Conservation (phyloP, 2,888 invertebrate species). For the Hydropsyche betteni region DNA sequence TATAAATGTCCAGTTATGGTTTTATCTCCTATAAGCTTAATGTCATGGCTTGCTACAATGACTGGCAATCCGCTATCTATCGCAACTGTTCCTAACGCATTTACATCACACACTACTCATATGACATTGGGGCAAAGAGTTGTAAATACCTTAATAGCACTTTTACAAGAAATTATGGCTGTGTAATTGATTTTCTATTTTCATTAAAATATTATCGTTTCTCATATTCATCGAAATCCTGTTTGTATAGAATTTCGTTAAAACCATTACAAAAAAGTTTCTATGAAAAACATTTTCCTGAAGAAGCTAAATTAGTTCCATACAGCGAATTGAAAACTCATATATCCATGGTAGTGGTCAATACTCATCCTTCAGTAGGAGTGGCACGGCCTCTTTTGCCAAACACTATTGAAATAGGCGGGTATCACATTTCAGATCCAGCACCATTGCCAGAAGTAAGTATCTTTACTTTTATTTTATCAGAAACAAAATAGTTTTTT, state of each 20-base stretch:
- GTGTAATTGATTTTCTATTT: neutral
- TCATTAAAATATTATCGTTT: neutral
- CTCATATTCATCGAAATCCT: neutral
- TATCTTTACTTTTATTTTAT: neutral
- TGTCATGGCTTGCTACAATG: constrained; percentile 43
- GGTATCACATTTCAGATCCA: constrained; percentile 32
- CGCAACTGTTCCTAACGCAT: constrained; percentile 45
- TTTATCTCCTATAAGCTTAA: constrained; percentile 45
- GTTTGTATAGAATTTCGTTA: neutral
- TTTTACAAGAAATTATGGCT: constrained; percentile 34
- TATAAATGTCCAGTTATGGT: constrained; percentile 47
- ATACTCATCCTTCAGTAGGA: constrained; percentile 31
- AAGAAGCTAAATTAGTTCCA: constrained; percentile 14
- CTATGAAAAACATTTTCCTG: constrained; percentile 23
- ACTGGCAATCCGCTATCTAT: constrained; percentile 46
- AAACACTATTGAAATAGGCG: constrained; percentile 34
- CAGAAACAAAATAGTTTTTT: neutral
- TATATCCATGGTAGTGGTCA: constrained; percentile 2
- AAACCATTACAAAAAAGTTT: neutral
- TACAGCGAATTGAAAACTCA: neutral
- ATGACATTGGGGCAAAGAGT: constrained; percentile 47
- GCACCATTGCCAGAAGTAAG: constrained; percentile 30
- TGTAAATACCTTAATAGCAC: constrained; percentile 32
- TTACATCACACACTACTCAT: constrained; percentile 32
- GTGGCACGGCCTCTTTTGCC: constrained; percentile 16